A percentile compares a stretch with the other conserved stretches of the same genome.
phyloP scores from a whole-genome alignment of 2,888 invertebrate genomes.

The Dasypogon diadema region DNA sequence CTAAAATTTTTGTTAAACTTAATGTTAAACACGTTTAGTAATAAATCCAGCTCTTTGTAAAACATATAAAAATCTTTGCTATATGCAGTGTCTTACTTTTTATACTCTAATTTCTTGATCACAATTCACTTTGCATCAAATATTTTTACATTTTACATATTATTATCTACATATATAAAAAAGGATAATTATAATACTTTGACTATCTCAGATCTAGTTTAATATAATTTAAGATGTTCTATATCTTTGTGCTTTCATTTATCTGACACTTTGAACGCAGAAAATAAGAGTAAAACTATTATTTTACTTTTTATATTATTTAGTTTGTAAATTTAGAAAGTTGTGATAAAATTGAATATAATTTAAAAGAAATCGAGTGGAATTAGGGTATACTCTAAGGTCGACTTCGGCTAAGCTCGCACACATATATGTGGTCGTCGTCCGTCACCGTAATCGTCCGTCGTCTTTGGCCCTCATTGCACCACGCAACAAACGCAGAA shows the following conservation, averaged over 20 bases:
- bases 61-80: constrained; percentile 15
- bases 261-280: neutral
- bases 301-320: no score
- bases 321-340: no score
- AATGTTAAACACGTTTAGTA: neutral
- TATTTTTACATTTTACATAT: constrained; percentile 58
- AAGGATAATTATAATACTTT: constrained; percentile 66
- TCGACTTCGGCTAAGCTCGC: no score
- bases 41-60: neutral
- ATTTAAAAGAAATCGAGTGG: no score
- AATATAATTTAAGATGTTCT: neutral
- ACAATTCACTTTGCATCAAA: constrained; percentile 68
- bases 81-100: constrained; percentile 21
- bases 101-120: constrained; percentile 61
- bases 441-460: no score
- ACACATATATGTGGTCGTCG: no score
- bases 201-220: constrained; percentile 62
- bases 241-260: neutral
- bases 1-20: no score
- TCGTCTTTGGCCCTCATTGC: no score
- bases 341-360: no score
- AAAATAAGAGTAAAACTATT: no score
- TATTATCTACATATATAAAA: constrained; percentile 63
- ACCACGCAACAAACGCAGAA: no score
- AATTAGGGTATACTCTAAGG: no score